Conservation (phyloP, 2,888 invertebrate genomes). For the Tetragnatha montana region DNA sequence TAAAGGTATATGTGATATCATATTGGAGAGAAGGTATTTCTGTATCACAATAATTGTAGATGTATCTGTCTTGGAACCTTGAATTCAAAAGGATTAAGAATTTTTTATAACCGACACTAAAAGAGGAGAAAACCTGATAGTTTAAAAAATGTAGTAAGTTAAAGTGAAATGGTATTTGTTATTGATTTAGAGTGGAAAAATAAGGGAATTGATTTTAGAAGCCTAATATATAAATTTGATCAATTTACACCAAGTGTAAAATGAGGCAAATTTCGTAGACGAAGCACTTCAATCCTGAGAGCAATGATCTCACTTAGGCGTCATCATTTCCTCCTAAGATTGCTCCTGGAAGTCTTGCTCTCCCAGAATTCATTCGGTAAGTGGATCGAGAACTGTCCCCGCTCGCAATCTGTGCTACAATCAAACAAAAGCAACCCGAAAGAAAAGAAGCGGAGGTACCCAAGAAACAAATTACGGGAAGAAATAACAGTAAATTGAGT, state of each 20-base stretch:
- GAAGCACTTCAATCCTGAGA: slow-evolving; percentile 21
- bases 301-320: slow-evolving; percentile 42
- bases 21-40: no score
- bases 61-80: no score
- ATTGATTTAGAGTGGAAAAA: no score
- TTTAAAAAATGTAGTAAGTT: no score
- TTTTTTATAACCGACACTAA: no score
- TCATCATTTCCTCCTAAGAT: slow-evolving; percentile 44
- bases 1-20: no score
- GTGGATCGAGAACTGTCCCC: slow-evolving; percentile 51
- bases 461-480: slow-evolving; percentile 62
- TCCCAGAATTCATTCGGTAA: slow-evolving; percentile 61
- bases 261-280: background rate
- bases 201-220: no score
- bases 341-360: slow-evolving; percentile 26
- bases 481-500: slow-evolving; percentile 68
- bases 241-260: background rate
- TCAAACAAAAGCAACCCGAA: slow-evolving; percentile 28
- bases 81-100: no score
- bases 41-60: no score
- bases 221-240: no score
- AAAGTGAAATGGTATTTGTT: no score
- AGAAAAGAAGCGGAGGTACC: slow-evolving; percentile 53
- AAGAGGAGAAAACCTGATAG: no score
- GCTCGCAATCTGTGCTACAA: background rate